Evolutionary conservation across 2,113 vertebrate species (phyloP).

Genomic region (Tichodroma muraria): DNA sequence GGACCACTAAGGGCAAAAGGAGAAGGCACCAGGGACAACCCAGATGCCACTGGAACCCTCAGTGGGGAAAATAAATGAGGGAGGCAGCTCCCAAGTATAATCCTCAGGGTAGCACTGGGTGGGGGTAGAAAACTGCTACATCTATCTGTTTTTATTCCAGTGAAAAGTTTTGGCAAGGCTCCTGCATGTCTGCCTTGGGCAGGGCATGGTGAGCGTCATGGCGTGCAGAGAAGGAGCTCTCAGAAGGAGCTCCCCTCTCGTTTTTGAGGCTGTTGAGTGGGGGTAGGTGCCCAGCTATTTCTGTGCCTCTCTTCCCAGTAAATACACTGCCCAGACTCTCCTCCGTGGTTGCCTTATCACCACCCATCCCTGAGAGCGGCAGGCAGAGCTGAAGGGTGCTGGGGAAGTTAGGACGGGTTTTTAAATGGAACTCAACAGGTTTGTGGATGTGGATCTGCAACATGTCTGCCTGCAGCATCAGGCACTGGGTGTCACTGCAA

Average conservation of each 20-base stretch:
- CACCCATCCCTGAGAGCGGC: not conserved
- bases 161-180: accelerated
- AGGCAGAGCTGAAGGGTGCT: not conserved
- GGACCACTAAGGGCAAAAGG: not conserved
- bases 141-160: not conserved
- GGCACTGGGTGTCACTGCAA: not conserved
- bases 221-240: accelerated
- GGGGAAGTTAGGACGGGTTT: not conserved
- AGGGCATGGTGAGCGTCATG: accelerated
- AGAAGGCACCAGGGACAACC: not conserved
- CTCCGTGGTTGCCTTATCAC: not conserved
- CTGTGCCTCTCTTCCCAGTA: not conserved
- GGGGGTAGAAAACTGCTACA: not conserved
- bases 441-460: not conserved
- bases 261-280: not conserved
- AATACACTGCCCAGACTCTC: not conserved
- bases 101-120: not conserved
- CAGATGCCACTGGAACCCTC: not conserved
- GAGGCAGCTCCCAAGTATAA: not conserved
- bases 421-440: not conserved
- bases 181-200: not conserved
- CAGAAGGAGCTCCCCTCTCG: not conserved
- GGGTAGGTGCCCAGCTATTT: not conserved
- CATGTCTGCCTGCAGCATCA: not conserved
- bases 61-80: accelerated